These are phyloP conservation scores for Pedicia rivosa DNA, from an alignment of 2,888 invertebrate species.

Conservation along the genomic window DNA sequence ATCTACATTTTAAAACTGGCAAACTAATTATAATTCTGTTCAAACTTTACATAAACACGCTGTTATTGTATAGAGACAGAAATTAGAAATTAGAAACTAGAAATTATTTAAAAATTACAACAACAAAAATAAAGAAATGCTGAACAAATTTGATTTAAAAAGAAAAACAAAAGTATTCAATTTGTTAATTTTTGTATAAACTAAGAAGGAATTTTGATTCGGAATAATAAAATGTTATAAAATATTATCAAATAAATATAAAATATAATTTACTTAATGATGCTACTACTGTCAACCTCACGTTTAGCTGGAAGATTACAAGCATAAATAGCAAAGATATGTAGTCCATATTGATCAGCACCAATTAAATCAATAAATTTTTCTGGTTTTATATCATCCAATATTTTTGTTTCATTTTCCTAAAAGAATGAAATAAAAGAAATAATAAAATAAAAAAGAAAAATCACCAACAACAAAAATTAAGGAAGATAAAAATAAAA, in stretches of 20 bases:
- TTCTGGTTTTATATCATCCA: constrained; percentile 18
- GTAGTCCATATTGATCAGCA: constrained; percentile 62
- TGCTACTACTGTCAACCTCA: constrained; percentile 44
- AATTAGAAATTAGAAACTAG: no score
- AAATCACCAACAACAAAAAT: constrained; percentile 5
- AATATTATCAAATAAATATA: neutral
- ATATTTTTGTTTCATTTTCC: constrained; percentile 9
- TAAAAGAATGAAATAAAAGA: constrained; percentile 6
- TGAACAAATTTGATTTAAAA: no score
- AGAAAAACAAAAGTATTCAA: no score
- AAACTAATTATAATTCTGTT: no score
- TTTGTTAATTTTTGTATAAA: no score
- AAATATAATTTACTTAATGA: constrained; percentile 25
- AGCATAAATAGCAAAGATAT: constrained; percentile 92
- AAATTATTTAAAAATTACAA: no score
- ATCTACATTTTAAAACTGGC: no score
- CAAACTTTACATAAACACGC: no score
- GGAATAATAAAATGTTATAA: neutral
- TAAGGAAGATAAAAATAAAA: no score
- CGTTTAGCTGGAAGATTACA: constrained; percentile 65
- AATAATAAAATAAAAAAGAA: constrained; percentile 8
- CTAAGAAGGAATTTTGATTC: no score
- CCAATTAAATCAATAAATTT: constrained; percentile 44
- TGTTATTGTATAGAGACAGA: no score
- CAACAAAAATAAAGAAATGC: no score